Evolutionary conservation across 2,113 vertebrate species (phyloP), one percentile per base, ranked within the genome.

Genomic region (Nycticebus coucang): DNA sequence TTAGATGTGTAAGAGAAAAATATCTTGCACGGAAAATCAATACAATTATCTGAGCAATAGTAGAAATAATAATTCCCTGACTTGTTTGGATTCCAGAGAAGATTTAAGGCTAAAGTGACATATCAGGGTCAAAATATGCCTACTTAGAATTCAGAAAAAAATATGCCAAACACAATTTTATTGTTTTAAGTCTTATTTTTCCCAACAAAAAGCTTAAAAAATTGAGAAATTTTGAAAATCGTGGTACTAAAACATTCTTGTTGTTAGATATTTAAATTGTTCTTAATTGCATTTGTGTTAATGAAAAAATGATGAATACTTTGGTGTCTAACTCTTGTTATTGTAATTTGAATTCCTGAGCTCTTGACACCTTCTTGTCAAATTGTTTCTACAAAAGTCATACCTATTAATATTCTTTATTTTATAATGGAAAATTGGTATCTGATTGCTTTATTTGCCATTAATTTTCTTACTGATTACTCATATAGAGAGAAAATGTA

Each of bases 61-160:
- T 69, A 55, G 26, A 79, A 96, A 93, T 83, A 89, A 86, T 83
- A 72, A 75, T 72, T 55, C 15, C 15, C 30, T 71, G 11, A 59
- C 19, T 55, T 81, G 30, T 41, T 37, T 93, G 78, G 24, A 17
- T 92, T 82, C 80, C 7, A 62, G 35, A 26, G 24, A 87, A 94
- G 35, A 41, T 78, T 95, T 81, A 72, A 90, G 33, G 66, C 35
- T 55, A 50, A 87, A 85, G 59, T 87, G 41, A 3, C 69, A 66
- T 69, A 3, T 84, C 90, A 87, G 1, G 92, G 30, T 60, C 66
- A 92, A 92, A 95, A 94, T 68, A 79, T 60, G 4, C 15, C 57
- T 92, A 18, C 72, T 92, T 60, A 95, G 33, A 95, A 85, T 85
- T 95, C 30, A 95, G 37, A n/a, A 78, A 95, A 82, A 71, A 28